Evolutionary conservation across 2,797 vertebrate genomes (phyloP).

Genomic region (Selene dorsalis): DNA sequence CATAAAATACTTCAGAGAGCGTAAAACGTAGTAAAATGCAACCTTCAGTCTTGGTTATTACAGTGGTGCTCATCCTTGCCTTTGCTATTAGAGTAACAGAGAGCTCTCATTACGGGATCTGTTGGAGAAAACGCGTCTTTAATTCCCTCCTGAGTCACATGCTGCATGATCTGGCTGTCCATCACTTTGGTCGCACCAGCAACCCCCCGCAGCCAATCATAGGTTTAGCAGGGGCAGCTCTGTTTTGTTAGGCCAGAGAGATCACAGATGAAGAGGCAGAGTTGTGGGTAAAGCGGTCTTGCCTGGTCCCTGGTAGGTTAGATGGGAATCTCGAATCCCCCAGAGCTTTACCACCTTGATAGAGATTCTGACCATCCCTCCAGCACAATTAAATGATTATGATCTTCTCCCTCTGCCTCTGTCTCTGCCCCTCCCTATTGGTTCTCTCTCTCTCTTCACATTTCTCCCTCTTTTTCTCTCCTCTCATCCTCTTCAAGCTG

Average conservation of each 20-base stretch:
- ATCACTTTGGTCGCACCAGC: conserved; percentile 72
- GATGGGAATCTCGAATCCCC: conserved; percentile 65
- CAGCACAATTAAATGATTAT: conserved; percentile 86
- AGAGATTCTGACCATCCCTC: conserved; percentile 77
- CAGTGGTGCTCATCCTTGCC: conserved; percentile 32
- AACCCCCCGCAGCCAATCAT: conserved; percentile 49
- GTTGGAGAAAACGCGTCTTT: conserved; percentile 51
- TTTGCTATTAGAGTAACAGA: conserved; percentile 47
- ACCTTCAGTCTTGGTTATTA: conserved; percentile 43
- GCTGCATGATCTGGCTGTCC: conserved; percentile 53
- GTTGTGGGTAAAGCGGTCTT: conserved; percentile 40
- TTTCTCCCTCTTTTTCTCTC: conserved; percentile 53
- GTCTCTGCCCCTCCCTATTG: conserved; percentile 55
- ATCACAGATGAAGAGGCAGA: conserved; percentile 48
- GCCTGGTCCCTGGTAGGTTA: conserved; percentile 49
- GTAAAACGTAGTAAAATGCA: conserved; percentile 45
- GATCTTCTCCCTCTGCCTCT: conserved; percentile 74
- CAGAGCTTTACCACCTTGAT: conserved; percentile 67
- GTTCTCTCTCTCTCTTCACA: conserved; percentile 43
- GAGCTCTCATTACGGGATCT: conserved; percentile 53
- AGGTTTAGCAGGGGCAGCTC: conserved; percentile 41
- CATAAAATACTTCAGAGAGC: conserved; percentile 42
- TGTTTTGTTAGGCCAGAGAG: conserved; percentile 46
- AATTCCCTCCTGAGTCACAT: conserved; percentile 64
- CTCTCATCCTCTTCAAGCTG: conserved; percentile 70